phyloP scores from a whole-genome alignment of 2,113 vertebrate genomes.

The Trogon surrucura region DNA sequence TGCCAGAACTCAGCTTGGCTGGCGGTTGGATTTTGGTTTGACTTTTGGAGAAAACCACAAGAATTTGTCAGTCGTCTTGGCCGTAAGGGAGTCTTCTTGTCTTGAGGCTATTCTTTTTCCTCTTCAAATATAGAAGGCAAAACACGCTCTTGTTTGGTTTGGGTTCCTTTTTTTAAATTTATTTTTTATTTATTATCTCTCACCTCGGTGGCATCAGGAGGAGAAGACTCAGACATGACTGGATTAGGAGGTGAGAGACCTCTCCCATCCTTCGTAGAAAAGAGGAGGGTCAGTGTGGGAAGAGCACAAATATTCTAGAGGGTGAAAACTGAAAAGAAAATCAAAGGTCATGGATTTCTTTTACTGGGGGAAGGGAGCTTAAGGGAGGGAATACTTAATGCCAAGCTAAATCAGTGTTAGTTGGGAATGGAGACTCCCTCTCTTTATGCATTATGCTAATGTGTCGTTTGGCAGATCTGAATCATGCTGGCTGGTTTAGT shows the following conservation, averaged over 20 bases:
- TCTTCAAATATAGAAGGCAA: constrained; percentile 61
- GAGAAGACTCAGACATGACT: background rate
- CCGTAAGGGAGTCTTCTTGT: constrained; percentile 74
- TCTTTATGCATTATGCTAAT: constrained; percentile 62
- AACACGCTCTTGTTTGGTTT: constrained; percentile 27
- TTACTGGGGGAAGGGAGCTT: background rate
- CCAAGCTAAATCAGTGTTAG: constrained; percentile 69
- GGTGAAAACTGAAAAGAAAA: constrained; percentile 7
- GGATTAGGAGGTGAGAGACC: background rate
- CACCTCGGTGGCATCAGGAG: background rate
- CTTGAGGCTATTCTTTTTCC: constrained; percentile 72
- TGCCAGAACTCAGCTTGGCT: constrained; percentile 77
- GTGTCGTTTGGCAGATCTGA: constrained; percentile 73
- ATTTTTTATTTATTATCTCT: background rate
- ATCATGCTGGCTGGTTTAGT: constrained; percentile 55
- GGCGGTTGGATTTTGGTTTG: constrained; percentile 76
- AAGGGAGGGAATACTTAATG: background rate
- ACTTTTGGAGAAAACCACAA: constrained; percentile 87
- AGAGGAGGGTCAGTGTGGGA: background rate
- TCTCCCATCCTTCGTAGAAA: background rate
- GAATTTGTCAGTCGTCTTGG: constrained; percentile 83
- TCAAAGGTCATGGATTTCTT: background rate
- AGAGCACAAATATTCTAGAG: background rate
- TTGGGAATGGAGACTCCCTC: constrained; percentile 58
- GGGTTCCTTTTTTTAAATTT: background rate